Evolutionary conservation across 2,888 invertebrate species (phyloP), one percentile per base, ranked within the genome.

Genomic region (Gibbula magus): DNA sequence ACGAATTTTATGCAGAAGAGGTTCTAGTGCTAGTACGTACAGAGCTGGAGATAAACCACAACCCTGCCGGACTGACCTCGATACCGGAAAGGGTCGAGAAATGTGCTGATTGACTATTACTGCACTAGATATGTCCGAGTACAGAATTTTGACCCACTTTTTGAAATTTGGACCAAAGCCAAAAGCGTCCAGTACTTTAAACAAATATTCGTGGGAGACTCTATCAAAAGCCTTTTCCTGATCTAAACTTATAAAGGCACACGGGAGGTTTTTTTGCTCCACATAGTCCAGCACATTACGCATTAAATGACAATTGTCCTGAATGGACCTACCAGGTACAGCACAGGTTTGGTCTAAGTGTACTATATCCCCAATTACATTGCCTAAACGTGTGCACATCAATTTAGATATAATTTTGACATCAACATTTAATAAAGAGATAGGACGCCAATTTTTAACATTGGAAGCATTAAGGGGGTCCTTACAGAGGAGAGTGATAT

Each of bases 211-310:
- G 74, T 84, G 83, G 32, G 79, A 81, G 13, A 86, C 86, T 39
- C 85, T 61, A 73, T 87, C 85, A 67, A 87, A 87, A 7, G 85
- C 86, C 54, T 88, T 88, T 66, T 83, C 84, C 76, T 88, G 88
- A 54, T 88, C 86, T 29, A 86, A 53, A 79, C 61, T 74, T 39
- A 85, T 83, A 73, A 86, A 85, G 53, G 78, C 77, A 25, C 82
- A 78, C 39, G 73, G n/a, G 29, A 84, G 25, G 18, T 84, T 51
- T 70, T 85, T 82, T 61, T 82, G 82, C 25, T 85, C 78, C 20
- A 78, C 75, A 84, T 83, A 86, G 66, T 84, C 82, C 22, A 79
- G 35, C 32, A 84, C 77, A 79, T 84, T 81, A 25, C 85, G 51
- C 2, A 83, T 70, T 13, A 86, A 53, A 82, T 85, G 82, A 10